Evolutionary conservation across 2,797 vertebrate genomes (phyloP).

Genomic region (Spizella passerina): DNA sequence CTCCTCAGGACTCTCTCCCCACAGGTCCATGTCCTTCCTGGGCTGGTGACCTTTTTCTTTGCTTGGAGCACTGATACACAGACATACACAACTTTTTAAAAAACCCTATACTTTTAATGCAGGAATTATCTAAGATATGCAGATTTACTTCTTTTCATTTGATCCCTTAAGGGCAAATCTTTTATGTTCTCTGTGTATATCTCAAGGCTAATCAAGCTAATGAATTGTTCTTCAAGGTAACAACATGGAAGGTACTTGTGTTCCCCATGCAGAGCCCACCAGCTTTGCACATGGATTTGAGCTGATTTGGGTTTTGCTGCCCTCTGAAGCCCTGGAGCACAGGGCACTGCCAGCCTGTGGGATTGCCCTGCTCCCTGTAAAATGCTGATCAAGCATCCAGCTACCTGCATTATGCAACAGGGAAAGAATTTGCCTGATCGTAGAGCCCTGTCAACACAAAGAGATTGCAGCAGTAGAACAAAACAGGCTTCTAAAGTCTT

Average conservation of each 20-base stretch:
- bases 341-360: background rate
- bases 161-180: background rate
- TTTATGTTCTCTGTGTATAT: background rate
- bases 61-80: background rate
- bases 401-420: constrained; percentile 34
- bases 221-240: background rate
- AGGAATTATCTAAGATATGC: background rate
- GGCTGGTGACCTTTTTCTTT: background rate
- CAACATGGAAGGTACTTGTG: background rate
- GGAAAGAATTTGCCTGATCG: constrained; percentile 18
- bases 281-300: background rate
- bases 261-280: background rate
- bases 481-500: background rate
- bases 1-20: background rate
- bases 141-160: background rate
- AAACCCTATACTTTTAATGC: background rate
- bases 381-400: background rate
- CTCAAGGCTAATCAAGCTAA: background rate
- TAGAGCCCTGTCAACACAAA: constrained; percentile 17
- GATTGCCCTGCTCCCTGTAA: background rate
- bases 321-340: background rate
- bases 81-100: rapidly evolving
- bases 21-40: background rate
- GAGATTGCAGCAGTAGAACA: background rate
- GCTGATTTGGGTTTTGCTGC: background rate